phyloP scores from a whole-genome alignment of 1,140 invertebrate species.

The Macrobrachium nipponense region DNA sequence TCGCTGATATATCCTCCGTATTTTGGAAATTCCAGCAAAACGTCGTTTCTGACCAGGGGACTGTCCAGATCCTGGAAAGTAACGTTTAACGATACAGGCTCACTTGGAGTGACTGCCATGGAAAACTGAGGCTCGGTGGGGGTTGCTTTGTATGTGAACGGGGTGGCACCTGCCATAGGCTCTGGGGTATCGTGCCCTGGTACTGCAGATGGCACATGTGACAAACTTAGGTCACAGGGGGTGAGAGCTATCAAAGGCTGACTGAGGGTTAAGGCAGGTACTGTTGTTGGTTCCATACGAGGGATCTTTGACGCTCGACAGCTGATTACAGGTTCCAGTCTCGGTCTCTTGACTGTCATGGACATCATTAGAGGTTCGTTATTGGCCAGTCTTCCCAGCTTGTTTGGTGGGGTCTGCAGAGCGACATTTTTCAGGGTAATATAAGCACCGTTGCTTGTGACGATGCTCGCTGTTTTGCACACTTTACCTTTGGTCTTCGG shows the following conservation, averaged over 20 bases:
- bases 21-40: slow-evolving; percentile 63
- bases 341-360: slow-evolving; percentile 62
- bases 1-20: slow-evolving; percentile 47
- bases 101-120: slow-evolving; percentile 5
- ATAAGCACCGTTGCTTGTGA: slow-evolving; percentile 62
- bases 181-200: slow-evolving; percentile 33
- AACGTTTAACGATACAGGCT: slow-evolving; percentile 23
- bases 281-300: slow-evolving; percentile 47
- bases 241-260: slow-evolving; percentile 47
- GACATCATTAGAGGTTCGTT: slow-evolving; percentile 64
- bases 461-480: slow-evolving; percentile 63
- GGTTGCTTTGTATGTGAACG: slow-evolving; percentile 25
- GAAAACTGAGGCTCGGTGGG: background rate
- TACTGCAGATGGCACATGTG: slow-evolving; percentile 40
- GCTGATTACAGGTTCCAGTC: slow-evolving; percentile 46
- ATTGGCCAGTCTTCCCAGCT: slow-evolving; percentile 42
- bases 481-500: slow-evolving; percentile 58
- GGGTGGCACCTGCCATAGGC: slow-evolving; percentile 48
- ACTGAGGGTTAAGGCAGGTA: slow-evolving; percentile 32
- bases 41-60: slow-evolving; percentile 61
- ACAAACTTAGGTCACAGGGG: slow-evolving; percentile 25
- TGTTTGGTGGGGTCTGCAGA: slow-evolving; percentile 59
- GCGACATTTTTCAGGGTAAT: slow-evolving; percentile 63
- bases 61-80: slow-evolving; percentile 60
- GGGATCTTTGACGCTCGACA: slow-evolving; percentile 53